A percentile compares a stretch with the other conserved stretches of the same genome.
These are phyloP conservation scores for Oreohelix idahoensis DNA, from an alignment of 1,140 invertebrate species.

Conservation along the genomic window DNA sequence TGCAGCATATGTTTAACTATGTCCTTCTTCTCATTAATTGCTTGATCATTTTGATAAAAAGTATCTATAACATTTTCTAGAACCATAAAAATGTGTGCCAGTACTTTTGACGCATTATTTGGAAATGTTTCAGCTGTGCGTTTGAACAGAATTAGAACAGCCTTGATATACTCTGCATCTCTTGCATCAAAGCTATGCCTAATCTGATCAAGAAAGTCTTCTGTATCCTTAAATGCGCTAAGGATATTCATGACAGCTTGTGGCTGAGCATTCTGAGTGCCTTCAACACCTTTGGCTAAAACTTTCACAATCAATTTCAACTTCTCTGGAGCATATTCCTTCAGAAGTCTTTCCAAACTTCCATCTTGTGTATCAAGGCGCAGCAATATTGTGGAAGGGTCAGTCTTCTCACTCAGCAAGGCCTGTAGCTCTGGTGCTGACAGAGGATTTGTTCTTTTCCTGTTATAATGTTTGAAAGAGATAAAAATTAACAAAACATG, in stretches of 20 bases:
- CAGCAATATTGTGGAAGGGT: neutral
- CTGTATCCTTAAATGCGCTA: neutral
- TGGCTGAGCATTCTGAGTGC: neutral
- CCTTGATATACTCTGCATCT: neutral
- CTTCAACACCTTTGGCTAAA: slow-evolving; percentile 4
- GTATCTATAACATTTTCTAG: neutral
- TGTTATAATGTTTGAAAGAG: neutral
- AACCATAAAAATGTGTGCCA: neutral
- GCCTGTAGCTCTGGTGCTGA: neutral
- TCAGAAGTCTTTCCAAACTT: slow-evolving; percentile 5
- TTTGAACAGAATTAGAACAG: slow-evolving; percentile 4
- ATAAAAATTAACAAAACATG: too few species aligned
- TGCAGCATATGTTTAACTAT: neutral
- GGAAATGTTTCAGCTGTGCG: neutral
- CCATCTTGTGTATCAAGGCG: neutral
- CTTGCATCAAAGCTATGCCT: neutral
- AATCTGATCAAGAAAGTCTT: slow-evolving; percentile 6
- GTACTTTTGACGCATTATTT: slow-evolving; percentile 3
- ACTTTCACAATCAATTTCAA: slow-evolving; percentile 10
- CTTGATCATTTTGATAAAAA: neutral
- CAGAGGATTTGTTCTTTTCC: neutral
- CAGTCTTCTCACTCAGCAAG: neutral
- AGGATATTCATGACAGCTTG: slow-evolving; percentile 22
- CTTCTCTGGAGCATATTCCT: neutral
- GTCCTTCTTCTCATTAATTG: neutral